phyloP scores from a whole-genome alignment of 2,888 invertebrate genomes.

The Hypena proboscidalis region DNA sequence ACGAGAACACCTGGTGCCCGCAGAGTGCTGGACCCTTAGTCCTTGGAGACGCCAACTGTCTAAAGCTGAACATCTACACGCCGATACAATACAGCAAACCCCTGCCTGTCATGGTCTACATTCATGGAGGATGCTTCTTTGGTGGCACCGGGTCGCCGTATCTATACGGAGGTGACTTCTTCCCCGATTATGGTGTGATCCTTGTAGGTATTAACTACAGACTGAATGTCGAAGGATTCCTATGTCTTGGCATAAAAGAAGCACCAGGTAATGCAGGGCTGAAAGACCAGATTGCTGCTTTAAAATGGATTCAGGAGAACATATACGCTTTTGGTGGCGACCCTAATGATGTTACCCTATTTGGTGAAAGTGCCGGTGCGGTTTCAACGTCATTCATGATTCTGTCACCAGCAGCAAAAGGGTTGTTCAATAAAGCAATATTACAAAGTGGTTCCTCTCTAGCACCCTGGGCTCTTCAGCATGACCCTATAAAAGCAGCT shows the following conservation, averaged over 20 bases:
- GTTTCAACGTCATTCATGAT: constrained; percentile 72
- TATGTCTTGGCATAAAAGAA: constrained; percentile 86
- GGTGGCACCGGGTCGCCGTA: constrained; percentile 86
- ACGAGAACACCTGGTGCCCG: constrained; percentile 74
- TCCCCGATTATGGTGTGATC: constrained; percentile 84
- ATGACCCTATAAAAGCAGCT: constrained; percentile 67
- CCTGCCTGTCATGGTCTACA: constrained; percentile 87
- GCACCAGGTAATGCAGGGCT: constrained; percentile 88
- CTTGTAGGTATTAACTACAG: constrained; percentile 87
- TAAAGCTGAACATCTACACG: constrained; percentile 71
- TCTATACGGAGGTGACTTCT: constrained; percentile 85
- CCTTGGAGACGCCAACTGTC: constrained; percentile 67
- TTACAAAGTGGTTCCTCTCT: constrained; percentile 73
- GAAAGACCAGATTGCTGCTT: constrained; percentile 79
- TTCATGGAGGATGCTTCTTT: constrained; percentile 87
- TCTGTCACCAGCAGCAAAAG: constrained; percentile 65
- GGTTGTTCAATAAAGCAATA: constrained; percentile 73
- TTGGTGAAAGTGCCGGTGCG: constrained; percentile 79
- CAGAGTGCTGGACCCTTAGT: constrained; percentile 62
- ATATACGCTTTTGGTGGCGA: constrained; percentile 73
- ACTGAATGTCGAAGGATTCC: constrained; percentile 85
- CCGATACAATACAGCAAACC: constrained; percentile 48
- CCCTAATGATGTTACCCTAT: constrained; percentile 71
- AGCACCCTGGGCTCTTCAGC: constrained; percentile 73
- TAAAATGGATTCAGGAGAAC: constrained; percentile 72